Conservation (phyloP, 1,140 invertebrate species). For the Sitophilus oryzae region DNA sequence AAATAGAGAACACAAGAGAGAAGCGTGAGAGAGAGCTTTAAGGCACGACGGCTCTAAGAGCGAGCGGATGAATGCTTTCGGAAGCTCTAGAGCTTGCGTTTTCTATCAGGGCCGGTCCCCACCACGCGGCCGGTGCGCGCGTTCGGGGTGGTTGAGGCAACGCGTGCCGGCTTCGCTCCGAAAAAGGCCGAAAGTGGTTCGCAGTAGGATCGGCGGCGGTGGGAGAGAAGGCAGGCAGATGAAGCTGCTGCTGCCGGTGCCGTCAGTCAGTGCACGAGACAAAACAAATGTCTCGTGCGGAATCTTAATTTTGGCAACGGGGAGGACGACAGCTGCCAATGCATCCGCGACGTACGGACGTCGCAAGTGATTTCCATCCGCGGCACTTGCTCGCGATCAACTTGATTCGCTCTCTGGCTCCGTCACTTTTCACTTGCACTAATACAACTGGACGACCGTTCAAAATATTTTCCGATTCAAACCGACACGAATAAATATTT, state of each 20-base stretch:
- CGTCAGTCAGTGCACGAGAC: conserved; percentile 27
- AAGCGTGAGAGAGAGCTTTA: conserved; percentile 27
- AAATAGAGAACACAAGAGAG: conserved; percentile 14
- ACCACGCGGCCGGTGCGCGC: conserved; percentile 17
- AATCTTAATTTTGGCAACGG: conserved; percentile 26
- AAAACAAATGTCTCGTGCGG: conserved; percentile 24
- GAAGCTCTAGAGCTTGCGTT: conserved; percentile 27
- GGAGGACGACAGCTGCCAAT: conserved; percentile 23
- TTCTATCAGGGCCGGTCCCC: conserved; percentile 27
- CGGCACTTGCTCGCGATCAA: conserved; percentile 8
- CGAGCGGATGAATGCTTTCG: conserved; percentile 34
- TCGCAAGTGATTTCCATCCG: conserved; percentile 16
- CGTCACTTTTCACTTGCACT: no score
- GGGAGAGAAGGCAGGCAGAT: neutral
- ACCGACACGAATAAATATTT: no score
- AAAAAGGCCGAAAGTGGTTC: conserved; percentile 14
- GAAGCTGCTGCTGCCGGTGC: conserved; percentile 15
- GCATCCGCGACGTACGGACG: conserved; percentile 4
- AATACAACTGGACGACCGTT: no score
- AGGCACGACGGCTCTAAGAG: conserved; percentile 31
- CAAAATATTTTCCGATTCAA: no score
- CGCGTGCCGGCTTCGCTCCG: conserved; percentile 26
- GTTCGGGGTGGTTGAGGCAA: conserved; percentile 18
- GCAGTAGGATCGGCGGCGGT: conserved; percentile 4
- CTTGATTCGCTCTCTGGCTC: no score